Evolutionary conservation across 2,888 invertebrate species (phyloP), one percentile per base, ranked within the genome.

Genomic region (Trissolcus brochymenae): DNA sequence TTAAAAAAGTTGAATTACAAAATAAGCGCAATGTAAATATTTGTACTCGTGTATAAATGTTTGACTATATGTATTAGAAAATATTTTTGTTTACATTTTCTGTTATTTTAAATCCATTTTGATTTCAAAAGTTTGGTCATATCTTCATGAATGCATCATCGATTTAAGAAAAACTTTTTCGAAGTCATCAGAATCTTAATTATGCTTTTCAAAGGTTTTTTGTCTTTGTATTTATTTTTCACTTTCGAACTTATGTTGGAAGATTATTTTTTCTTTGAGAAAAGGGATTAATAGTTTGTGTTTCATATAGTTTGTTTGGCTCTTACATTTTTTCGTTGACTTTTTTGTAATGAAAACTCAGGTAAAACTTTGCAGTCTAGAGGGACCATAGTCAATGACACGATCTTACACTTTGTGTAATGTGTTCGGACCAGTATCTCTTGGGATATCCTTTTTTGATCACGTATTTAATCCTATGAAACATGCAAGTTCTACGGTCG

Each of bases 361-460:
- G 46, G 46, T 46, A 46, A 16, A 46, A 46, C 35, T 9, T 35
- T 35, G 35, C 35, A 2, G 35, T 35, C 35, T 35, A 7, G 9
- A 35, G 35, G 9, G 67, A 78, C 80, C 79, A 81, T 71, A 82
- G 82, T 80, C 83, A 81, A 78, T 84, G 82, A 85, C 86, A 84
- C 82, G 86, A 81, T 82, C 84, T 84, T 83, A 85, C 84, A 86
- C 84, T 86, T 85, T 85, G 82, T 85, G 82, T 79, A 81, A 84
- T 80, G 68, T 68, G 46, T 54, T 54, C 35, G 19, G 80, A 82
- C 81, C 80, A 76, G 81, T 80, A 80, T 59, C 67, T 86, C 87
- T 86, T 86, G 70, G 62, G 83, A 86, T 86, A 85, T 86, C 84
- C 84, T 85, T 84, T 85, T 87, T 83, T 81, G 84, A 86, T 86